phyloP scores from a whole-genome alignment of 1,140 invertebrate genomes.

The Homalodisca vitripennis region DNA sequence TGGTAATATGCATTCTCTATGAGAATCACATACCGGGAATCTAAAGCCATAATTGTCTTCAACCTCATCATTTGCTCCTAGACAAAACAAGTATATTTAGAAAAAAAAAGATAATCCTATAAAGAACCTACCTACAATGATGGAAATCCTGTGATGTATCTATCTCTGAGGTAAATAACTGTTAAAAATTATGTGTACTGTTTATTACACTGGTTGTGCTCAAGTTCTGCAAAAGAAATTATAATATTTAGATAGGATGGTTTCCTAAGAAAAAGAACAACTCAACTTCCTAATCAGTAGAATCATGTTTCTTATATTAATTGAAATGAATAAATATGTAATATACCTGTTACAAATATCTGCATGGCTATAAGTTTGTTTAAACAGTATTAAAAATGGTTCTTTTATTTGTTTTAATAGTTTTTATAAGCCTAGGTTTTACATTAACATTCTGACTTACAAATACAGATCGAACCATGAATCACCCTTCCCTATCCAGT shows the following conservation, averaged over 20 bases:
- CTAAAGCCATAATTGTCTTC: constrained; percentile 85
- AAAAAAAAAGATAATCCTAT: constrained; percentile 29
- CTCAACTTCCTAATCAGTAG: too few relatives aligned
- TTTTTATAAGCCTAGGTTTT: too few relatives aligned
- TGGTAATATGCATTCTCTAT: constrained; percentile 98
- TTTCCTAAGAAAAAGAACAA: too few relatives aligned
- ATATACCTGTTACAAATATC: too few relatives aligned
- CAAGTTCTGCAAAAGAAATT: neutral
- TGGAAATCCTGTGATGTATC: neutral
- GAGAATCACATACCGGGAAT: constrained; percentile 89
- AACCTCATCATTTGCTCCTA: constrained; percentile 96
- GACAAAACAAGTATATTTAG: constrained; percentile 35
- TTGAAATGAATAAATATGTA: too few relatives aligned
- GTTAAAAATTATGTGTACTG: neutral
- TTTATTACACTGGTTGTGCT: neutral
- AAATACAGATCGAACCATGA: too few relatives aligned
- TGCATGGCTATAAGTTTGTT: too few relatives aligned
- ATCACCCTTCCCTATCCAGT: too few relatives aligned
- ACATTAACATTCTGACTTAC: too few relatives aligned
- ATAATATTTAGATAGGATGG: neutral
- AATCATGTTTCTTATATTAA: too few relatives aligned
- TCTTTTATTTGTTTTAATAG: too few relatives aligned
- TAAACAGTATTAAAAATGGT: too few relatives aligned
- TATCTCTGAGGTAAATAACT: neutral
- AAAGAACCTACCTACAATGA: constrained; percentile 10